Base-by-base conservation (phyloP, 2,888 invertebrate genomes). In the Dioctria linearis region DNA sequence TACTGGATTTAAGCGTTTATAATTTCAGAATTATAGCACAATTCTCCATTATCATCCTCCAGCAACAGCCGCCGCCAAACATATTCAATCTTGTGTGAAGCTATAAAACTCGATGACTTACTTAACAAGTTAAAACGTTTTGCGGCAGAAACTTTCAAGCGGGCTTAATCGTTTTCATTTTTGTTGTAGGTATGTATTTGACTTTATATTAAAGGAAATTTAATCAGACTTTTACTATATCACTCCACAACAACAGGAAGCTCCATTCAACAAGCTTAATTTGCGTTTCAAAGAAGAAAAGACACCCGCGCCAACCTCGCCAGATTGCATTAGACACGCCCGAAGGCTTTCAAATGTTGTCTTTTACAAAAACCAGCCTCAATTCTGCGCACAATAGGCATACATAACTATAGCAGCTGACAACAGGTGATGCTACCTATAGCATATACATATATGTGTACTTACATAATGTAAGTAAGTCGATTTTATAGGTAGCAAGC, bases 311-410 rank as follows among this genome's bases (percentile, higher is more conserved):
- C 25, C 57, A 5, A 11, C 40, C 65, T 40, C n/a, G 40, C 5
- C 8, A 65, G 13, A 65, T 65, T 65, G 65, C 65, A 40, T 65
- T 65, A 65, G 65, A 65, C 40, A 65, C 65, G 65, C 65, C 65
- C 65, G 65, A 40, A 65, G 65, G 65, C 37, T 65, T 13, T 39
- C 13, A 65, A 65, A 65, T 65, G 40, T 65, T 65, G 13, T 8
- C n/a, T 9, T 65, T 39, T 2, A 6, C 46, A 40, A n/a, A 6
- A 37, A 39, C 6, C 40, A 6, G 6, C 5, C 65, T 57, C 57
- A 5, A 11, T 25, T 57, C 65, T 42, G 65, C 3, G 4, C 40
- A 40, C 65, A 65, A 65, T 25, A 25, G 4, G 5, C 40, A 6
- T 65, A 39, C 65, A 65, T 65, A 37, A 25, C 25, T 37, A 40